These are phyloP conservation scores for Tachina lurida DNA, from an alignment of 2,888 invertebrate species.

Conservation along the genomic window DNA sequence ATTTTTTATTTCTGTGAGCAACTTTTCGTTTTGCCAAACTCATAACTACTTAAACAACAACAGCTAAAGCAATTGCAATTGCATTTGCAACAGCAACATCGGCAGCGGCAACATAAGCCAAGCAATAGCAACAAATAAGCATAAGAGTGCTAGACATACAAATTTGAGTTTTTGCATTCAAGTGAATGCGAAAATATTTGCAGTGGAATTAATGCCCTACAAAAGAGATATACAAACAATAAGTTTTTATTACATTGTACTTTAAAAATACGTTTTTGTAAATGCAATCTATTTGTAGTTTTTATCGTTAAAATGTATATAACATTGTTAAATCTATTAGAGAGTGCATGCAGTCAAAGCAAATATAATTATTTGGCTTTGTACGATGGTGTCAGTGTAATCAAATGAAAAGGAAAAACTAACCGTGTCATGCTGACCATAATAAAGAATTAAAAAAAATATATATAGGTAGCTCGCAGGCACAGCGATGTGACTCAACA, in stretches of 20 bases:
- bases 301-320: background rate
- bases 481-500: no score
- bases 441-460: no score
- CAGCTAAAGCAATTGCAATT: background rate
- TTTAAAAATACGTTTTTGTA: conserved; percentile 2
- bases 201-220: conserved; percentile 18
- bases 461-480: no score
- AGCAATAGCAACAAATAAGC: conserved; percentile 16
- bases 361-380: conserved; percentile 23
- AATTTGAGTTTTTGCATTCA: conserved; percentile 37
- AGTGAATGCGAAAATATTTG: conserved; percentile 50
- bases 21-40: conserved; percentile 53
- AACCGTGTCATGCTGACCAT: no score
- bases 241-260: conserved; percentile 24
- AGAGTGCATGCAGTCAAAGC: conserved; percentile 8
- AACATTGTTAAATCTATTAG: background rate
- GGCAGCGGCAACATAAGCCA: background rate
- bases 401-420: background rate
- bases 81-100: background rate
- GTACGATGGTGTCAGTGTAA: background rate
- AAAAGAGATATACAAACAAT: conserved; percentile 54
- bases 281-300: background rate
- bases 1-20: conserved; percentile 51
- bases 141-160: background rate
- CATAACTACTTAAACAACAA: conserved; percentile 57